A percentile compares a stretch with the other conserved stretches of the same genome.
Conservation (phyloP, 2,888 invertebrate species). For the Fragum fragum region DNA sequence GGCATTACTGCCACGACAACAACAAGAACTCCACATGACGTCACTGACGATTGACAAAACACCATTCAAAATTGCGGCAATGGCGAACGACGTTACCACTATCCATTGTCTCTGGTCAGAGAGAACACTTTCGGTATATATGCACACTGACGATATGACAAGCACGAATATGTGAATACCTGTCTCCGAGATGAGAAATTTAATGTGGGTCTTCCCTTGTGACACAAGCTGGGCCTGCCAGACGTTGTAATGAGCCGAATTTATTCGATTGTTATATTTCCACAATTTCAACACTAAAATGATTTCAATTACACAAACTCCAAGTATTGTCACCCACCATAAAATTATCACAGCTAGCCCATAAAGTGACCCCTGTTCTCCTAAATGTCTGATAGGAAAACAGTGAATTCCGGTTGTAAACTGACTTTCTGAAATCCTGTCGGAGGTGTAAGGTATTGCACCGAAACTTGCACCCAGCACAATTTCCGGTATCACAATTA, state of each 20-base stretch:
- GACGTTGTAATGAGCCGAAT: conserved; percentile 78
- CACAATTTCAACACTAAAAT: conserved; percentile 75
- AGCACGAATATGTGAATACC: conserved; percentile 58
- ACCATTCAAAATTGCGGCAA: conserved; percentile 70
- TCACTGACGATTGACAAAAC: conserved; percentile 72
- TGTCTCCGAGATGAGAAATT: conserved; percentile 70
- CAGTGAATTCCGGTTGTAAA: conserved; percentile 69
- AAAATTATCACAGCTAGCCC: conserved; percentile 72
- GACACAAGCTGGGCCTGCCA: conserved; percentile 78
- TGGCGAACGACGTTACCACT: conserved; percentile 67
- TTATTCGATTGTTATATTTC: conserved; percentile 78
- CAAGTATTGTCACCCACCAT: conserved; percentile 69
- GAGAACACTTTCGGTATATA: conserved; percentile 66
- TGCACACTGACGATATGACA: conserved; percentile 67
- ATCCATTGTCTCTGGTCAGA: conserved; percentile 70
- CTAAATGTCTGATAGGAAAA: conserved; percentile 72
- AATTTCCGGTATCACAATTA: conserved; percentile 75
- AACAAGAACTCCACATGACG: conserved; percentile 76
- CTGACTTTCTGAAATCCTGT: conserved; percentile 66
- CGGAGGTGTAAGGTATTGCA: conserved; percentile 72
- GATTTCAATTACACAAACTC: conserved; percentile 65
- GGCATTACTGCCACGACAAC: conserved; percentile 66
- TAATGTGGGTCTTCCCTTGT: conserved; percentile 73
- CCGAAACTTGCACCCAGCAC: conserved; percentile 70
- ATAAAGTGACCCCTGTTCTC: conserved; percentile 71